These are phyloP conservation scores for Luscinia luscinia DNA, from an alignment of 2,797 vertebrate species.

Conservation along the genomic window DNA sequence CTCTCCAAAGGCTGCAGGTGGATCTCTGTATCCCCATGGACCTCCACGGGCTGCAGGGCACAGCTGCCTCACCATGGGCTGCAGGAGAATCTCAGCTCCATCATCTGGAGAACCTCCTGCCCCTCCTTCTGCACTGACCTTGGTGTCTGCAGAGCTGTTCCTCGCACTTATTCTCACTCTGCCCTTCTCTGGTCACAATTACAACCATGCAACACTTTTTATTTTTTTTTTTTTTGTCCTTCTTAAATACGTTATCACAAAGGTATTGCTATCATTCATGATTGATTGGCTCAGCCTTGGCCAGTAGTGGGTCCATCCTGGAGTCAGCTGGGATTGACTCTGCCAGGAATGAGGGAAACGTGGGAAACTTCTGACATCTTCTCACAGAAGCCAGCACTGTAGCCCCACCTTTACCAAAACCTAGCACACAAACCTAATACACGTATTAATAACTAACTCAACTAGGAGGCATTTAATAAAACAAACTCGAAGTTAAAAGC, in stretches of 20 bases:
- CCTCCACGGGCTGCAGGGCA: neutral
- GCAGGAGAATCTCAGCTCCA: too few relatives aligned
- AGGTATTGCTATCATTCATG: too few relatives aligned
- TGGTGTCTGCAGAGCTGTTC: too few relatives aligned
- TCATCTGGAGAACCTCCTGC: too few relatives aligned
- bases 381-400: neutral
- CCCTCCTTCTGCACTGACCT: too few relatives aligned
- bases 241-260: too few relatives aligned
- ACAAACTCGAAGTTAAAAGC: neutral
- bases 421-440: neutral
- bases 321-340: neutral
- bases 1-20: accelerated
- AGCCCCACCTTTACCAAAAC: neutral
- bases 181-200: too few relatives aligned
- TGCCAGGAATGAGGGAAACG: accelerated
- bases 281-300: too few relatives aligned
- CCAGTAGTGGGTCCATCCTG: neutral
- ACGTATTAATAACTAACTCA: neutral
- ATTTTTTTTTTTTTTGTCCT: too few relatives aligned
- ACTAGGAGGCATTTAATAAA: neutral
- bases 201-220: too few relatives aligned
- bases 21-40: accelerated
- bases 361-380: neutral
- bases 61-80: too few relatives aligned
- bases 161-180: too few relatives aligned